Conservation (phyloP, 2,888 invertebrate genomes). For the Chromoteleia sp. region DNA sequence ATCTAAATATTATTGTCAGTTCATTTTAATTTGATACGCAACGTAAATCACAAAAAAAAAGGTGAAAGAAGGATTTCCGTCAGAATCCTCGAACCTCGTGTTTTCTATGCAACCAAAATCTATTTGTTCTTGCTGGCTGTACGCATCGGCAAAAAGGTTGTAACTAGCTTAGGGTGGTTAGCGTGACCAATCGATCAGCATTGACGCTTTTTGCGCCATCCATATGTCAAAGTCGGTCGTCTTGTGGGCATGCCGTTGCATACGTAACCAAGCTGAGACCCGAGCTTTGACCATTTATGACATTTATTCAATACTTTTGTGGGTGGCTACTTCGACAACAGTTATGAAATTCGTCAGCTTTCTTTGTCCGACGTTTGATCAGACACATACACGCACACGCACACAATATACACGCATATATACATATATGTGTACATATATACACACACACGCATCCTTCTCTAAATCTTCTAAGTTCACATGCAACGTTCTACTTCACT, state of each 20-base stretch:
- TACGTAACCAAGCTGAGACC: constrained; percentile 78
- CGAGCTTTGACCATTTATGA: constrained; percentile 77
- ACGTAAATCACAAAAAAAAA: constrained; percentile 27
- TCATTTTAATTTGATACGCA: neutral
- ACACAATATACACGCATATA: too few species aligned
- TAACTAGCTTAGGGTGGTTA: constrained; percentile 74
- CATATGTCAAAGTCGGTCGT: constrained; percentile 82
- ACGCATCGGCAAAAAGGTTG: constrained; percentile 38
- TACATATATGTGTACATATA: too few species aligned
- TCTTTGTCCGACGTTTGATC: constrained; percentile 47
- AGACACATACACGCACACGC: too few species aligned
- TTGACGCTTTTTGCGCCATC: constrained; percentile 83
- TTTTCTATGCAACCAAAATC: constrained; percentile 38
- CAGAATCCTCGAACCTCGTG: neutral
- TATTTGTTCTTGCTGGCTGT: constrained; percentile 72
- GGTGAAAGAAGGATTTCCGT: constrained; percentile 21
- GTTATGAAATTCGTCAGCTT: constrained; percentile 47
- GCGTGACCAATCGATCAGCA: constrained; percentile 84
- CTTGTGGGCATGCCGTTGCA: constrained; percentile 81
- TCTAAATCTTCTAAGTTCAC: constrained; percentile 29
- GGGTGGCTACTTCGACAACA: constrained; percentile 69
- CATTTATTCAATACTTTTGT: constrained; percentile 76
- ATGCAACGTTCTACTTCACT: constrained; percentile 42
- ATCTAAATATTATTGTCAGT: neutral
- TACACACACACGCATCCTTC: too few species aligned